phyloP scores from a whole-genome alignment of 2,113 vertebrate species.

The Reinhardtius hippoglossoides region DNA sequence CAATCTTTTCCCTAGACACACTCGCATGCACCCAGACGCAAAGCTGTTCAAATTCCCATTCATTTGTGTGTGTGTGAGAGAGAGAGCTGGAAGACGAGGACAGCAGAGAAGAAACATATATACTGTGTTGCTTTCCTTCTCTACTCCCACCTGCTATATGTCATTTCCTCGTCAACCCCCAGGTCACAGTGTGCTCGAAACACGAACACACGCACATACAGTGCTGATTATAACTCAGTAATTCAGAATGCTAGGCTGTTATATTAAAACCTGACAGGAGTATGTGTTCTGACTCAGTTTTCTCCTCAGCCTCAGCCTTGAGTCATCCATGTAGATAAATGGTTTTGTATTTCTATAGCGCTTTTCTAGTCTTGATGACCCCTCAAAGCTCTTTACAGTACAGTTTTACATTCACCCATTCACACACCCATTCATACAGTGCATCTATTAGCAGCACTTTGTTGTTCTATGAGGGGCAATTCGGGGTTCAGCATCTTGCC shows the following conservation, averaged over 20 bases:
- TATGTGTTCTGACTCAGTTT: background rate
- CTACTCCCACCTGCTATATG: constrained; percentile 51
- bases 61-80: background rate
- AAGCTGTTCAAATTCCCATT: background rate
- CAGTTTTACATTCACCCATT: too few species aligned
- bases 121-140: background rate
- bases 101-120: constrained; percentile 9
- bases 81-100: constrained; percentile 3
- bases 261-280: background rate
- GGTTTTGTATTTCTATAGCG: too few species aligned
- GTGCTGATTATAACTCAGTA: constrained; percentile 12
- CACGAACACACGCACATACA: background rate
- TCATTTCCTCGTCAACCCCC: constrained; percentile 38
- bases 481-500: too few species aligned
- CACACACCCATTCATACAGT: too few species aligned
- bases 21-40: constrained; percentile 4
- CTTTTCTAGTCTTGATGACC: too few species aligned
- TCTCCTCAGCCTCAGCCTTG: background rate
- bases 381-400: too few species aligned
- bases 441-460: too few species aligned
- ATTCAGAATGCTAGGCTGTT: background rate
- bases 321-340: background rate
- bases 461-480: too few species aligned
- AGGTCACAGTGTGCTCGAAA: constrained; percentile 1
- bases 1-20: background rate